These are phyloP conservation scores for Heliconius charithonia DNA, from an alignment of 2,888 invertebrate species.

Conservation along the genomic window DNA sequence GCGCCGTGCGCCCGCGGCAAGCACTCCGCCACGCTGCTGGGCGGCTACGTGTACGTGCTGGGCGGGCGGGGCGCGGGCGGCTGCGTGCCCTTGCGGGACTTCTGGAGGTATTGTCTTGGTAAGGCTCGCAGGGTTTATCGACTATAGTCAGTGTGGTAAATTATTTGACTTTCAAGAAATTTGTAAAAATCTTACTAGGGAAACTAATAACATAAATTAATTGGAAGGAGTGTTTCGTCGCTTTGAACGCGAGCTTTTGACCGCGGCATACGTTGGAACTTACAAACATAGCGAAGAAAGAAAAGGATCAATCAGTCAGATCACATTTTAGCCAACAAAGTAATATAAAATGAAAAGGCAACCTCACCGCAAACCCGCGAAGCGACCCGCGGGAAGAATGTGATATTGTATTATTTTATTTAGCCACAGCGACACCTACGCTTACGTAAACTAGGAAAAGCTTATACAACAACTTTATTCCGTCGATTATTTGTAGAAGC, in stretches of 20 bases:
- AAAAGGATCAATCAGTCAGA: not conserved
- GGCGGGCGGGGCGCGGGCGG: constrained; percentile 94
- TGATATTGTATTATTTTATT: not conserved
- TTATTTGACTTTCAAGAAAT: too few relatives aligned
- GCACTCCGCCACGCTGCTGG: constrained; percentile 91
- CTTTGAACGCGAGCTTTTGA: too few relatives aligned
- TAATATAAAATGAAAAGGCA: not conserved
- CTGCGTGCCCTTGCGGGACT: constrained; percentile 91
- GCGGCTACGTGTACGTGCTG: constrained; percentile 90
- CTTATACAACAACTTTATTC: not conserved
- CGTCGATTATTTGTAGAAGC: not conserved
- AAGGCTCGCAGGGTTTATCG: not conserved
- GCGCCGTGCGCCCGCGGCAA: constrained; percentile 87
- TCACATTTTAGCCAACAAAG: not conserved
- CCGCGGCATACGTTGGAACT: not conserved
- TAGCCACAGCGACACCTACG: not conserved
- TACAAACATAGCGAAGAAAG: not conserved
- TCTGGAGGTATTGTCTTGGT: constrained; percentile 93
- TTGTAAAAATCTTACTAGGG: too few relatives aligned
- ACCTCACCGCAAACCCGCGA: not conserved
- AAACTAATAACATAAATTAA: too few relatives aligned
- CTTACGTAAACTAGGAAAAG: not conserved
- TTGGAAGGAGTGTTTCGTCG: too few relatives aligned
- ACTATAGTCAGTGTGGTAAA: not conserved
- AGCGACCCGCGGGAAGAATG: not conserved